Evolutionary conservation across 2,797 vertebrate genomes (phyloP).

Genomic region (Sebastes diploproa): DNA sequence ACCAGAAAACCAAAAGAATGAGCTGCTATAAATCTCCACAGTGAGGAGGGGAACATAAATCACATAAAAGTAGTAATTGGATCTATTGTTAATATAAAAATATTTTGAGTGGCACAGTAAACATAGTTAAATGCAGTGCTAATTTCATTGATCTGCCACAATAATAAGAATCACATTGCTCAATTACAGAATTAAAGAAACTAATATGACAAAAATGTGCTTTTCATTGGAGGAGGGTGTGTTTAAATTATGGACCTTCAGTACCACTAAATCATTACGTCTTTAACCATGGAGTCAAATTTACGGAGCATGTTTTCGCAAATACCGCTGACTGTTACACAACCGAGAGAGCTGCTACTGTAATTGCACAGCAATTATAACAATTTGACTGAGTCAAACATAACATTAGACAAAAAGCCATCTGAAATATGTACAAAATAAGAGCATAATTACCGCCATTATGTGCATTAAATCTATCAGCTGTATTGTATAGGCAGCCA

Average conservation of each 20-base stretch:
- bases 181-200: background rate
- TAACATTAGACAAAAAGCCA: constrained; percentile 30
- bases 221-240: background rate
- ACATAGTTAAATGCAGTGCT: background rate
- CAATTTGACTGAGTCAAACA: constrained; percentile 42
- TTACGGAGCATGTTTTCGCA: constrained; percentile 13
- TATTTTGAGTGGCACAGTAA: background rate
- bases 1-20: background rate
- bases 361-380: constrained; percentile 38
- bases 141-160: background rate
- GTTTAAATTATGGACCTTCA: background rate
- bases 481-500: constrained; percentile 23
- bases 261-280: background rate
- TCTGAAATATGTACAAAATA: constrained; percentile 50
- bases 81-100: background rate
- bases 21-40: background rate
- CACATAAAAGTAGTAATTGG: background rate
- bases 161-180: background rate
- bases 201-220: background rate
- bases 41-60: background rate
- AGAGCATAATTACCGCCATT: constrained; percentile 45
- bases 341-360: constrained; percentile 24
- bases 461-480: constrained; percentile 53
- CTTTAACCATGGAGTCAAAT: constrained; percentile 4
- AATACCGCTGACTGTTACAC: constrained; percentile 22